A percentile compares a stretch with the other conserved stretches of the same genome.
These are phyloP conservation scores for Mactromeris polynyma DNA, from an alignment of 2,888 invertebrate genomes.

Conservation along the genomic window DNA sequence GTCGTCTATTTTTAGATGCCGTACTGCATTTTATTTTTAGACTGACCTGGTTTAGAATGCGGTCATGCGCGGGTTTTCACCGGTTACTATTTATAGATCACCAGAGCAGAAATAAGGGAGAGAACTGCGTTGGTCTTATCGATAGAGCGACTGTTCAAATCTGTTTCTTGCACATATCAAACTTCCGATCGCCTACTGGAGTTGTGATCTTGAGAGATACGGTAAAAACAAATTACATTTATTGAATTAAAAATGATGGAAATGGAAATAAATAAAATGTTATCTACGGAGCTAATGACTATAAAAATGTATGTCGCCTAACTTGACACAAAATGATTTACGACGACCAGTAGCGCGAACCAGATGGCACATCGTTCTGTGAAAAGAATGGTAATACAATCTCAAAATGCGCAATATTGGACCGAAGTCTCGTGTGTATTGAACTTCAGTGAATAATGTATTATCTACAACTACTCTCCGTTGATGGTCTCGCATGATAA, in stretches of 20 bases:
- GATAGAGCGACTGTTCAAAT: neutral
- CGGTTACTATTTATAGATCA: slow-evolving; percentile 27
- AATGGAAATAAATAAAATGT: neutral
- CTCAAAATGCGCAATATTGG: neutral
- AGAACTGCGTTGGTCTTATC: slow-evolving; percentile 19
- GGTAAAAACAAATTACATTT: neutral
- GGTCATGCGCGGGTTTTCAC: slow-evolving; percentile 34
- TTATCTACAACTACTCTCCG: neutral
- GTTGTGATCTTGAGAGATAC: neutral
- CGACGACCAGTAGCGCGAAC: neutral
- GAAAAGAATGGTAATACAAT: neutral
- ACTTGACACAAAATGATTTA: neutral
- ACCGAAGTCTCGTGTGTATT: neutral
- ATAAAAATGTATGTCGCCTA: neutral
- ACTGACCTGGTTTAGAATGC: slow-evolving; percentile 13
- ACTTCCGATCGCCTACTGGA: neutral
- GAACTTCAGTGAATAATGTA: neutral
- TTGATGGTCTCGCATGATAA: neutral
- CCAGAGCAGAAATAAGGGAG: slow-evolving; percentile 12
- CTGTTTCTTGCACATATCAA: too few relatives aligned
- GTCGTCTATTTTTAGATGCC: neutral
- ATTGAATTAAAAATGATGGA: neutral
- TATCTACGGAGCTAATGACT: neutral
- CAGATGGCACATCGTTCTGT: neutral
- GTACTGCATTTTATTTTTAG: slow-evolving; percentile 23